Evolutionary conservation across 2,888 invertebrate genomes (phyloP), one percentile per base, ranked within the genome.

Genomic region (Lithosia quadra): DNA sequence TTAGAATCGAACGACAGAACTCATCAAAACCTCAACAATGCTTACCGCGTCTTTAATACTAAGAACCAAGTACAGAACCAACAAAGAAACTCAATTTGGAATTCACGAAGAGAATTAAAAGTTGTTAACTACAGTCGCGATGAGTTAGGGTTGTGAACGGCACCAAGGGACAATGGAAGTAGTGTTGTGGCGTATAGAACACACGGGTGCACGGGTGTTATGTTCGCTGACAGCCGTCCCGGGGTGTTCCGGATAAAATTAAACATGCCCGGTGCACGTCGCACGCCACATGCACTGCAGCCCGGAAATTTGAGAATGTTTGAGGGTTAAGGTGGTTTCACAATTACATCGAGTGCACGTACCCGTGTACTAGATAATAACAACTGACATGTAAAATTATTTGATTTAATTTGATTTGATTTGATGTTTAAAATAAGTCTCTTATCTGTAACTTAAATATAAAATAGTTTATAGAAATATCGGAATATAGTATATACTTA

Each of bases 21-120:
- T 59, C 57, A 53, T 49, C 49, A 62, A 21, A 13, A n/a, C 49
- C 55, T 36, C 58, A 24, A 59, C 66, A 43, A 61, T 62, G 33
- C 61, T 67, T 67, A 56, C 61, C 58, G 11, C 53, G 49, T 57
- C 63, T 70, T 72, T 53, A 64, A 63, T 66, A 67, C 66, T 43
- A 62, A 65, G 66, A 78, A 68, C 67, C 43, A 65, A 71, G 63
- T 39, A 67, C 62, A 66, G 61, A 72, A 72, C 67, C 65, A 79
- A 82, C 80, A 78, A 81, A 79, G 79, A 79, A 83, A 84, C 77
- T 80, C 77, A 75, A 83, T 85, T 86, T 76, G 69, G 71, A 80
- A 84, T 84, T 81, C 81, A 69, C 68, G 36, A 71, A 74, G 80
- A 77, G 81, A 80, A 83, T 79, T 80, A 84, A 82, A 86, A 87